Evolutionary conservation across 35 echinoderm and acorn worm genomes (phyloP), one percentile per base, ranked within the genome.

Genomic region (Diadema setosum): DNA sequence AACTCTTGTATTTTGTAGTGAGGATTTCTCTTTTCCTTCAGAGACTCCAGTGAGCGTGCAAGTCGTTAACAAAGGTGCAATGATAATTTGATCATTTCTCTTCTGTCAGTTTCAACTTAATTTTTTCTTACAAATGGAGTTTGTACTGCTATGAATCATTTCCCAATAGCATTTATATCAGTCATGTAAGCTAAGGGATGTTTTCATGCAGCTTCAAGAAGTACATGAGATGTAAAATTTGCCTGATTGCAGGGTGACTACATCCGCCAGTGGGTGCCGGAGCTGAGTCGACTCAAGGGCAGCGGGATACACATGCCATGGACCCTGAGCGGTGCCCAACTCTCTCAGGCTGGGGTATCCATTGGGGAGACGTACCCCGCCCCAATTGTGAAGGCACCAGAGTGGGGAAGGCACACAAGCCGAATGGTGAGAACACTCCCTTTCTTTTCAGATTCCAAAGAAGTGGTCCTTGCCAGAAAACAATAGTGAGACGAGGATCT

Each of bases 231-330:
- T n/a, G n/a, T n/a, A n/a, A n/a, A n/a, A n/a, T 31, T 4, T 67
- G 63, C 25, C 30, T 0, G 12, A 61, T 25, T 57, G 6, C 58
- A 95, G 93, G 93, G 93, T 61, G 88, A 87, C 41, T 95, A 95
- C 60, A 87, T 95, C 12, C 70, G 93, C 25, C 84, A 81, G 6
- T 95, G 93, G 93, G 60, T 95, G 44, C 93, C 93, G 20, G 93
- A 95, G 80, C 75, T 95, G 24, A 81, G 57, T 43, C 75, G 74
- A 18, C 91, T 95, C 75, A 86, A 92, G 75, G 86, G 45, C 57
- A 81, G 93, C 3, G 40, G 69, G 7, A 39, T 91, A 5, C 88
- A 91, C 83, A 91, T 89, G 58, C 93, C 93, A 57, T 95, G 93
- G 93, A 87, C 61, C 4, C 84, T 90, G 20, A 95, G 88, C 75